Evolutionary conservation across 2,797 vertebrate species (phyloP).

Genomic region (Antennarius maculatus): DNA sequence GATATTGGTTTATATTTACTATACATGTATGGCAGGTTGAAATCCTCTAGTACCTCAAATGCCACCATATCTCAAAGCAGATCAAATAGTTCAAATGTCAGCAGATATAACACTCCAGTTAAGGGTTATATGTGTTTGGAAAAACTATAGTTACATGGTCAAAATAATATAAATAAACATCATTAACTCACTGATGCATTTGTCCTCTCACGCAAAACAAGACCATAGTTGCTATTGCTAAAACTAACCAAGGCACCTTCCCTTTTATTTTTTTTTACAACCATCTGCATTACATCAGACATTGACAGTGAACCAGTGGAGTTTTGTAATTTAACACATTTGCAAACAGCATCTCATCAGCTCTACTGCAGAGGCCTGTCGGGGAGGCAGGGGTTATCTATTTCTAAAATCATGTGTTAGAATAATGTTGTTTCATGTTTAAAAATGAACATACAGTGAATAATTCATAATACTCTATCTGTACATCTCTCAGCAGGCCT

Average conservation of each 20-base stretch:
- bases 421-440: not conserved
- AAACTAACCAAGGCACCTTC: not conserved
- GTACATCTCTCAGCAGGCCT: constrained; percentile 6
- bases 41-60: constrained; percentile 16
- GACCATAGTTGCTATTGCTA: constrained; percentile 6
- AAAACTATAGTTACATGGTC: constrained; percentile 2
- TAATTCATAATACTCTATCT: not conserved
- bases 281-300: not conserved
- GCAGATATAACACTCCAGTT: constrained; percentile 7
- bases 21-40: constrained; percentile 15
- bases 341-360: not conserved
- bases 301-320: not conserved
- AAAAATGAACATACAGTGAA: constrained; percentile 2
- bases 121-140: not conserved
- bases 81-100: constrained; percentile 1
- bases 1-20: constrained; percentile 15
- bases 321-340: not conserved
- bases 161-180: constrained; percentile 11
- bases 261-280: not conserved
- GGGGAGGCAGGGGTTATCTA: not conserved
- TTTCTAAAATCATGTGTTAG: not conserved
- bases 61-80: constrained; percentile 5
- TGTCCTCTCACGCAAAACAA: not conserved
- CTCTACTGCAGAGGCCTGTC: not conserved
- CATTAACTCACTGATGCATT: not conserved